Evolutionary conservation across 1,140 invertebrate species (phyloP).

Genomic region (Heterodera carotae): DNA sequence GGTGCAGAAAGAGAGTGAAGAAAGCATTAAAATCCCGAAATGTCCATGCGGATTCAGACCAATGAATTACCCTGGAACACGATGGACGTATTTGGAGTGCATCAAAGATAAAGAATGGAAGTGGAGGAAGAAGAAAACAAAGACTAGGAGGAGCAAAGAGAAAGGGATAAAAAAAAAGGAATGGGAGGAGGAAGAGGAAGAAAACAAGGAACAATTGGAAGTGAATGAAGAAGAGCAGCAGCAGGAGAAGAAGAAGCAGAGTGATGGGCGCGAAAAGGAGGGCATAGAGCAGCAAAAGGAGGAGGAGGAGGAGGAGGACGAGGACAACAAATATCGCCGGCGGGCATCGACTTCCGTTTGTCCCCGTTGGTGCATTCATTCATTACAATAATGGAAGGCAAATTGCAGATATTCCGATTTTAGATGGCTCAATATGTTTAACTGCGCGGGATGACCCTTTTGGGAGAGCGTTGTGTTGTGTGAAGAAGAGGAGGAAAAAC

Average conservation of each 20-base stretch:
- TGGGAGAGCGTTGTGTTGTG: conserved; percentile 33
- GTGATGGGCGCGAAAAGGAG: too few species aligned
- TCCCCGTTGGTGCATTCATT: not conserved
- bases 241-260: too few species aligned
- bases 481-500: not conserved
- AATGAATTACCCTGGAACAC: conserved; percentile 40
- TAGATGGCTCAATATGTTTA: conserved; percentile 38
- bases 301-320: too few species aligned
- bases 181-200: too few species aligned
- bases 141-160: too few species aligned
- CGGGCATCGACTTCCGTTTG: not conserved
- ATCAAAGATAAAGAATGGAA: conserved; percentile 1
- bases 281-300: too few species aligned
- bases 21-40: conserved; percentile 33
- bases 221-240: too few species aligned
- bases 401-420: conserved; percentile 13
- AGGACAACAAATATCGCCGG: too few species aligned
- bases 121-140: conserved; percentile 23
- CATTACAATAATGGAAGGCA: not conserved
- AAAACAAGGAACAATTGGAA: too few species aligned
- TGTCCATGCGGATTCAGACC: conserved; percentile 42
- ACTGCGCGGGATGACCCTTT: conserved; percentile 31
- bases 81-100: conserved; percentile 34
- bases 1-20: conserved; percentile 6
- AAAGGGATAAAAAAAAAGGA: too few species aligned